Conservation (phyloP, 2,888 invertebrate species). For the Chironomus riparius region DNA sequence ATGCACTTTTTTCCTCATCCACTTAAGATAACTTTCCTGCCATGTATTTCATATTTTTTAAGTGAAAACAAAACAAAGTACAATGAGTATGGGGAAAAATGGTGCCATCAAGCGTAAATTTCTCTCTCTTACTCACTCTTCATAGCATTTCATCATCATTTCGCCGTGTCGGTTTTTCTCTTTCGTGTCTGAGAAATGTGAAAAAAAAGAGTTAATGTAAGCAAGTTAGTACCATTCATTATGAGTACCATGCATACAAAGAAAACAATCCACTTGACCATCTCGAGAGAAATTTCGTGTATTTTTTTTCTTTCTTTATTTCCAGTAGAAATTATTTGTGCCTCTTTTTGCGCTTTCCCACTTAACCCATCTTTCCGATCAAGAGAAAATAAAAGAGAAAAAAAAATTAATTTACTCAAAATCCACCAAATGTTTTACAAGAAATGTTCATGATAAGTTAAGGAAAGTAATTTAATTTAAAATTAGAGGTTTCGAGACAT, state of each 20-base stretch:
- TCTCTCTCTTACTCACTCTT: neutral
- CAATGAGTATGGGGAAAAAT: neutral
- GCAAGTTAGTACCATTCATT: neutral
- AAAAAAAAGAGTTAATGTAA: neutral
- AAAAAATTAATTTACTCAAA: too few relatives aligned
- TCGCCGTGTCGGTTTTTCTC: neutral
- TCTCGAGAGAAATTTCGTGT: neutral
- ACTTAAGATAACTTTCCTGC: too few relatives aligned
- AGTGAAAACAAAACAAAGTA: neutral
- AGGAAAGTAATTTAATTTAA: too few relatives aligned
- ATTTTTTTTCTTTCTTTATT: neutral
- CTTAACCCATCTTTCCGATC: neutral
- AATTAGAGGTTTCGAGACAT: too few relatives aligned
- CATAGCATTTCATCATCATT: neutral
- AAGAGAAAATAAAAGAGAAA: too few relatives aligned
- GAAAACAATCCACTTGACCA: neutral
- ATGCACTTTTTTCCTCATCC: too few relatives aligned
- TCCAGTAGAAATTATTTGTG: neutral
- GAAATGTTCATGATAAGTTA: too few relatives aligned
- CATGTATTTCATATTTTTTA: too few relatives aligned
- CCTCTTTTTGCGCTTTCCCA: neutral
- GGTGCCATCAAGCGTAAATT: constrained; percentile 18
- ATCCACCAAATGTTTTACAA: too few relatives aligned
- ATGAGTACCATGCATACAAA: neutral
- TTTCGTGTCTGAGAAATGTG: neutral